Conservation (phyloP, 2,888 invertebrate genomes). For the Allolobophora icterica region DNA sequence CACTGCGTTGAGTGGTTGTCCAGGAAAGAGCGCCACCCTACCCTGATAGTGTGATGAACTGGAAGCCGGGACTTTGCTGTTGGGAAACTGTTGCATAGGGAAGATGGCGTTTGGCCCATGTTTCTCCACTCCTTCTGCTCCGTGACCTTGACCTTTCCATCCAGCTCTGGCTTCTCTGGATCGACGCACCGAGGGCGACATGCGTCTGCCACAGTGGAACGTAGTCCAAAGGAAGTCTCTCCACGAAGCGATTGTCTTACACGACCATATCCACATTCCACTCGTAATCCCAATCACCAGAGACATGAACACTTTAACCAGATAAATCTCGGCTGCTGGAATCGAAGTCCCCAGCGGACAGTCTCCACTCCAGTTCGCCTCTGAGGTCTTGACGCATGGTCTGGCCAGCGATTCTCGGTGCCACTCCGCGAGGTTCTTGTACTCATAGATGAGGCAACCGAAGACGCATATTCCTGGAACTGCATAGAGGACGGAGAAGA, state of each 20-base stretch:
- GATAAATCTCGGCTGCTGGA: conserved; percentile 68
- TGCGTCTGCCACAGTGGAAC: conserved; percentile 26
- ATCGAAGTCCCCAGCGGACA: conserved; percentile 61
- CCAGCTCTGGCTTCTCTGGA: background rate
- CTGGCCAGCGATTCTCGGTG: conserved; percentile 51
- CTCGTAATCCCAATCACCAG: conserved; percentile 73
- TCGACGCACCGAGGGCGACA: background rate
- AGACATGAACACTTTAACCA: conserved; percentile 72
- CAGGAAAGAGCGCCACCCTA: background rate
- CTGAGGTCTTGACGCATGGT: conserved; percentile 49
- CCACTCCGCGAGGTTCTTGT: conserved; percentile 59
- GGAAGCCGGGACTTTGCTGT: background rate
- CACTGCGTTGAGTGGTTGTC: background rate
- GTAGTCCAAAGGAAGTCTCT: conserved; percentile 30
- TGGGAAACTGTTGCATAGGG: background rate
- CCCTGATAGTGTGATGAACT: background rate
- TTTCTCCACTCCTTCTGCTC: background rate
- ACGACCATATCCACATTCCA: conserved; percentile 76
- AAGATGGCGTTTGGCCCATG: background rate
- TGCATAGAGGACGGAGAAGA: conserved; percentile 68
- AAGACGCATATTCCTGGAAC: conserved; percentile 67
- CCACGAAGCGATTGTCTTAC: conserved; percentile 72
- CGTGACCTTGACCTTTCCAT: background rate
- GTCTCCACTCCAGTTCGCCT: conserved; percentile 52
- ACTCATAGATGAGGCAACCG: conserved; percentile 64